These are phyloP conservation scores for Cataglyphis rosenhaueri DNA, from an alignment of 2,888 invertebrate species.

Conservation along the genomic window DNA sequence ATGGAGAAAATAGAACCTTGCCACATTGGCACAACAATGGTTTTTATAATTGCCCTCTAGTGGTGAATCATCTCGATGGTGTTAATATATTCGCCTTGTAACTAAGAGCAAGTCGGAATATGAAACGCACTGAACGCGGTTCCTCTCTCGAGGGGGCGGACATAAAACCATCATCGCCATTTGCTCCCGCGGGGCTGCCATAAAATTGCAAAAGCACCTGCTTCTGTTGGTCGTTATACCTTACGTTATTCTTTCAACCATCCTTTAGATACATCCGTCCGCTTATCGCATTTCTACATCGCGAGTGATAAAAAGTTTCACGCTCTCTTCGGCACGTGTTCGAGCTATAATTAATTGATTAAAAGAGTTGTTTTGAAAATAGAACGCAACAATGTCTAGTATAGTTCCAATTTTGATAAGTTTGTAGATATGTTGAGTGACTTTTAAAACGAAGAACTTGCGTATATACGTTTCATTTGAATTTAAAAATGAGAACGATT, in stretches of 20 bases:
- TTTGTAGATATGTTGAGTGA: not conserved
- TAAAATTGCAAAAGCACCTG: slow-evolving; percentile 58
- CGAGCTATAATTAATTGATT: not conserved
- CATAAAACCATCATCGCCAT: not conserved
- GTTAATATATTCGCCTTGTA: slow-evolving; percentile 20
- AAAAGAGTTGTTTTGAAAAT: not conserved
- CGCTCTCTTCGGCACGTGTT: not conserved
- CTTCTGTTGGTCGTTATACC: slow-evolving; percentile 49
- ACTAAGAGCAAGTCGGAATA: slow-evolving; percentile 1
- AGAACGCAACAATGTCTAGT: not conserved
- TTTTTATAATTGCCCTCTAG: slow-evolving; percentile 36
- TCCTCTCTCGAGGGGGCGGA: not conserved
- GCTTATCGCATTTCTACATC: not conserved
- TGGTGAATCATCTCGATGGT: not conserved
- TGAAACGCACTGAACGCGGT: not conserved
- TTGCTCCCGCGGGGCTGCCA: slow-evolving; percentile 37
- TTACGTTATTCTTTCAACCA: not conserved
- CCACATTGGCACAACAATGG: not conserved
- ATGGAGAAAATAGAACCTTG: not conserved
- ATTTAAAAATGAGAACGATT: not conserved
- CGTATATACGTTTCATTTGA: not conserved
- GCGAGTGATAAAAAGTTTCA: slow-evolving; percentile 16
- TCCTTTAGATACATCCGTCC: slow-evolving; percentile 1
- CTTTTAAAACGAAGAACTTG: not conserved
- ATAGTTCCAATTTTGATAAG: not conserved